Evolutionary conservation across 2,113 vertebrate genomes (phyloP).

Genomic region (Typhlomys cinereus): DNA sequence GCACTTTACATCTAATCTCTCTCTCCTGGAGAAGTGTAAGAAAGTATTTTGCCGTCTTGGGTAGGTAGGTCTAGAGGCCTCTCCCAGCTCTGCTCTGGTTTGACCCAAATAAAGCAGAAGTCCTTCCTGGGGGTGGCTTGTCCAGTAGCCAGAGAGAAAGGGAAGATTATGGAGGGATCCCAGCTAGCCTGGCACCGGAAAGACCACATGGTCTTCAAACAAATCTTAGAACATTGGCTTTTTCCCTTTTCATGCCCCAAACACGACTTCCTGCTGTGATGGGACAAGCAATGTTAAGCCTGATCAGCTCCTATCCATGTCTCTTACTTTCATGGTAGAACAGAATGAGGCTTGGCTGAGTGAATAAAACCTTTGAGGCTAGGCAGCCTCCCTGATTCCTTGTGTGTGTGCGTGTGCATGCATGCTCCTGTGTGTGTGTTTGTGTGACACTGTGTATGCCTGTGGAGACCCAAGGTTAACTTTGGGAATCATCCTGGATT

Average conservation of each 20-base stretch:
- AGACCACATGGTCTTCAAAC: background rate
- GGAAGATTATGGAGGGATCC: background rate
- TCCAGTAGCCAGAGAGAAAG: background rate
- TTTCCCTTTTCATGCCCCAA: background rate
- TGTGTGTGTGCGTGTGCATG: no score
- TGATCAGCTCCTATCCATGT: background rate
- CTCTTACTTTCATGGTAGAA: background rate
- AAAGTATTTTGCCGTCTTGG: constrained; percentile 23
- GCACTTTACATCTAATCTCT: background rate
- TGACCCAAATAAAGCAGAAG: background rate
- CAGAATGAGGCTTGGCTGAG: background rate
- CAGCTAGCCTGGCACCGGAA: background rate
- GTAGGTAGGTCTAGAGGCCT: background rate
- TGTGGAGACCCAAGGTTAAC: no score
- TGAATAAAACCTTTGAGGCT: background rate
- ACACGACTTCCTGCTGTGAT: background rate
- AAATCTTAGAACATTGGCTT: background rate
- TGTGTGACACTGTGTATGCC: no score
- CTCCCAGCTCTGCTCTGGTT: background rate
- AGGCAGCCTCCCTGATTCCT: background rate
- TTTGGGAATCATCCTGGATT: no score
- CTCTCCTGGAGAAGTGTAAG: background rate
- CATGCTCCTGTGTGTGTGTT: no score
- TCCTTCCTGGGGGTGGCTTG: background rate
- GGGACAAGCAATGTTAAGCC: background rate